Percentiles rank a stretch among this genome's conserved stretches.
phyloP scores from a whole-genome alignment of 2,113 vertebrate genomes.

The Camelus bactrianus region DNA sequence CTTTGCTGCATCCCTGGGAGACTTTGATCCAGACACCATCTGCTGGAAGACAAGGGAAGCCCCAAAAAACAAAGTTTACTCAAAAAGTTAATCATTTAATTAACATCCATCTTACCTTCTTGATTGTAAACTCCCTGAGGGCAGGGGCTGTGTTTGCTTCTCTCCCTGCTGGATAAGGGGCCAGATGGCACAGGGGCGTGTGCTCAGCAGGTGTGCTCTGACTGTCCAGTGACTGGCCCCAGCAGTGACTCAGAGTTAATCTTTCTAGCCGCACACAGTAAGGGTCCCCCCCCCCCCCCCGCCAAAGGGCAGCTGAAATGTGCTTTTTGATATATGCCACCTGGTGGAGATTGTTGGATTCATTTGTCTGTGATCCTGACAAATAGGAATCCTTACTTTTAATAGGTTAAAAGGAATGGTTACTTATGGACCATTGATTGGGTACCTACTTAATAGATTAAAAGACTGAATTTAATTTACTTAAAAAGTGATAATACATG shows the following conservation, averaged over 20 bases:
- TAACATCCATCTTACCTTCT: neutral
- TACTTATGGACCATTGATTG: neutral
- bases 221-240: neutral
- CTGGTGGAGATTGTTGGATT: neutral
- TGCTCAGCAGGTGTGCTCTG: neutral
- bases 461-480: neutral
- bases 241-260: neutral
- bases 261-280: neutral
- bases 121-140: neutral
- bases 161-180: neutral
- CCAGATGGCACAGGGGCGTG: fast-evolving
- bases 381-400: neutral
- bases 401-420: neutral
- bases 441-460: neutral
- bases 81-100: neutral
- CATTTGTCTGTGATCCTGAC: neutral
- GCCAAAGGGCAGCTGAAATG: neutral
- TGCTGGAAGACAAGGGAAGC: neutral
- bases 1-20: neutral
- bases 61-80: neutral
- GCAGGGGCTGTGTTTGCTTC: neutral
- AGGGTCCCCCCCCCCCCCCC: neutral
- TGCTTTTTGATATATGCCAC: neutral
- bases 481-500: neutral
- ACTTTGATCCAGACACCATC: neutral